These are phyloP conservation scores for Tragulus kanchil DNA, from an alignment of 2,113 vertebrate species.

Conservation along the genomic window DNA sequence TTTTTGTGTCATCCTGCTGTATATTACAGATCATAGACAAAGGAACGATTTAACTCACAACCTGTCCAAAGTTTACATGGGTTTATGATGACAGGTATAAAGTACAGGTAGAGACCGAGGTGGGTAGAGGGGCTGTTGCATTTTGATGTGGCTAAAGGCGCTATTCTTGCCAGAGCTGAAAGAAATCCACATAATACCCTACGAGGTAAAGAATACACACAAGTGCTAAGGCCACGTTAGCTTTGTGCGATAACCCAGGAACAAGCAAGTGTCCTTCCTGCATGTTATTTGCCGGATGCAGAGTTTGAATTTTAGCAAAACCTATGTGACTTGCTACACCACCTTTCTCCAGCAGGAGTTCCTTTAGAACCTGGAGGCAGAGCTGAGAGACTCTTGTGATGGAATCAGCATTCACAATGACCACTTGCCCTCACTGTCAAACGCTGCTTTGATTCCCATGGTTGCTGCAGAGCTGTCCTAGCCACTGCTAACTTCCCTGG, in stretches of 20 bases:
- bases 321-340: accelerated
- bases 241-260: neutral
- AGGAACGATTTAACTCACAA: neutral
- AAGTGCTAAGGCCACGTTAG: neutral
- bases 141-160: neutral
- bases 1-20: neutral
- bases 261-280: neutral
- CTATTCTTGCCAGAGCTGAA: neutral
- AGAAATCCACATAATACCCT: neutral
- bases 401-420: neutral
- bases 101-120: neutral
- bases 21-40: neutral
- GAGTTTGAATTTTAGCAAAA: neutral
- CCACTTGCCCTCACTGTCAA: neutral
- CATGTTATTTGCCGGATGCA: neutral
- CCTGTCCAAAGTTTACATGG: neutral
- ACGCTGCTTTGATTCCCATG: neutral
- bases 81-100: neutral
- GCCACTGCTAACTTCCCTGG: conserved; percentile 33
- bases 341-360: neutral
- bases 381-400: neutral
- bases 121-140: neutral
- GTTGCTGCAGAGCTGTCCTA: neutral
- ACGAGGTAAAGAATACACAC: neutral
- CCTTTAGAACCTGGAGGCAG: neutral